Conservation (phyloP, 2,797 vertebrate genomes). For the Buceros bicornis region DNA sequence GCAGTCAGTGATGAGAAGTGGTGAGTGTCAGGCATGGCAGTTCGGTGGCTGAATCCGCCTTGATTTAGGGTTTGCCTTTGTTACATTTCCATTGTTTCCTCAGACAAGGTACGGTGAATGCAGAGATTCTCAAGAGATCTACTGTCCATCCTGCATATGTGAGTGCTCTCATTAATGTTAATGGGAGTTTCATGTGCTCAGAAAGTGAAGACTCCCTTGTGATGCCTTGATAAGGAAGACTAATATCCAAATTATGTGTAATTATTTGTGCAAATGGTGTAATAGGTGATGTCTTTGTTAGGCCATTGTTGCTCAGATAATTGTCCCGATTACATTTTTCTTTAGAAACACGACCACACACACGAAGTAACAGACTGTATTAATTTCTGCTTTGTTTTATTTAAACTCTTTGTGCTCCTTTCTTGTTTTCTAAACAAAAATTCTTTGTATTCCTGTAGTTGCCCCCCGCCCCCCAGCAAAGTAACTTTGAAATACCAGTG, state of each 20-base stretch:
- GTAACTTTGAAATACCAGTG: background rate
- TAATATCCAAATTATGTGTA: slow-evolving; percentile 59
- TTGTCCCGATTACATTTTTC: slow-evolving; percentile 5
- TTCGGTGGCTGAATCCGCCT: background rate
- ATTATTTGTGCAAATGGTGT: slow-evolving; percentile 65
- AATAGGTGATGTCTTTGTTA: slow-evolving; percentile 65
- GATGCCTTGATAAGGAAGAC: slow-evolving; percentile 22
- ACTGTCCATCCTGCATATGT: slow-evolving; percentile 32
- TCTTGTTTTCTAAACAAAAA: background rate
- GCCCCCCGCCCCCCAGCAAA: background rate
- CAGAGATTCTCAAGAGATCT: slow-evolving; percentile 7
- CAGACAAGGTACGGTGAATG: background rate
- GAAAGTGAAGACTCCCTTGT: slow-evolving; percentile 24
- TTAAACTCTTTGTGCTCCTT: background rate
- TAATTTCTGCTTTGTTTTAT: slow-evolving; percentile 4
- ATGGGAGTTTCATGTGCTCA: slow-evolving; percentile 25
- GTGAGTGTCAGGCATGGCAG: background rate
- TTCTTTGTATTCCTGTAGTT: background rate
- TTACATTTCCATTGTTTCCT: background rate
- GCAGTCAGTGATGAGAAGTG: background rate
- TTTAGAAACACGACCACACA: slow-evolving; percentile 42
- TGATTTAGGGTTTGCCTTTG: background rate
- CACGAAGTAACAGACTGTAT: background rate
- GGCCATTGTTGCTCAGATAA: slow-evolving; percentile 49
- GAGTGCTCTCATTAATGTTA: slow-evolving; percentile 64